A percentile compares a stretch with the other conserved stretches of the same genome.
These are phyloP conservation scores for Halcyon leucocephala DNA, from an alignment of 2,797 vertebrate species.

Conservation along the genomic window DNA sequence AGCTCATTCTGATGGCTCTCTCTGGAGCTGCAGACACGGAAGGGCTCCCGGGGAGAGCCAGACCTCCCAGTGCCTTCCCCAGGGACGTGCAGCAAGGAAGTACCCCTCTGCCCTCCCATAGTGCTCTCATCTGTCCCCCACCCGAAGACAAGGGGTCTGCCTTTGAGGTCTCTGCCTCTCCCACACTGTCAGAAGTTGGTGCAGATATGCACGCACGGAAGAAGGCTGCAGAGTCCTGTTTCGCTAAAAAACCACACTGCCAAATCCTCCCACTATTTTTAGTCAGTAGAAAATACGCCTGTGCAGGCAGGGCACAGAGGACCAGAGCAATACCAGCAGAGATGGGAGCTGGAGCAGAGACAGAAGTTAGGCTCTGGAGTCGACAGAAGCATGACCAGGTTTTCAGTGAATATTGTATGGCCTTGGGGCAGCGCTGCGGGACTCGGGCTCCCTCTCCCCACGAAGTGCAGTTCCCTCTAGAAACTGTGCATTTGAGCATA, in stretches of 20 bases:
- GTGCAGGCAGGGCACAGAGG: not conserved
- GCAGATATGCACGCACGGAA: rapidly evolving
- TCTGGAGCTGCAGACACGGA: not conserved
- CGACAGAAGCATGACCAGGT: not conserved
- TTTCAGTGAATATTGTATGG: not conserved
- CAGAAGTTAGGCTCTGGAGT: not conserved
- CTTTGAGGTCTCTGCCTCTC: not conserved
- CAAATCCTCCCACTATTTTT: not conserved
- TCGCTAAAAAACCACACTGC: not conserved
- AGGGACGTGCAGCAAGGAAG: not conserved
- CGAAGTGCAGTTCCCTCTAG: not conserved
- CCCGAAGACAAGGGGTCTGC: not conserved
- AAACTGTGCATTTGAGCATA: not conserved
- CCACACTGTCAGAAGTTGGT: not conserved
- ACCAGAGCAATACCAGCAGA: not conserved
- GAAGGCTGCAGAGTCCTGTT: not conserved
- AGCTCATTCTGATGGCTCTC: not conserved
- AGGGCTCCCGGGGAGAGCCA: not conserved
- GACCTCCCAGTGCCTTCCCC: not conserved
- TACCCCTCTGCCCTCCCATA: not conserved
- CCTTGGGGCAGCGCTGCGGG: not conserved
- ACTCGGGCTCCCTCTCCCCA: not conserved
- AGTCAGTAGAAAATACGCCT: not conserved
- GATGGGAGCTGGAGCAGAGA: not conserved
- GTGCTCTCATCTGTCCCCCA: not conserved